Evolutionary conservation across 2,888 invertebrate genomes (phyloP), one percentile per base, ranked within the genome.

Genomic region (Microctonus brassicae): DNA sequence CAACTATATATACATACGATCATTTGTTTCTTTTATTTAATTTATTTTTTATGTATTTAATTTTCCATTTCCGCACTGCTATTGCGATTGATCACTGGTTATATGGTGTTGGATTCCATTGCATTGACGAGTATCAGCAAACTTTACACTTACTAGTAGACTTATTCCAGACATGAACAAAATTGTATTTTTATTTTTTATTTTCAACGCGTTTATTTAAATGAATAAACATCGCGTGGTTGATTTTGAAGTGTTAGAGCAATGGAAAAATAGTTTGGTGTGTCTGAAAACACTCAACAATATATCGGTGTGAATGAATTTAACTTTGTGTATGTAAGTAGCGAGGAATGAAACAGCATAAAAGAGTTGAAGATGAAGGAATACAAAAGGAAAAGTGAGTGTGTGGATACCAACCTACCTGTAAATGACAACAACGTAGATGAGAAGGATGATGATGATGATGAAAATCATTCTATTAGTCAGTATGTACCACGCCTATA

Each of bases 401-500:
- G 26, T 26, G 36, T 62, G 42, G 26, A 62, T 26, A 47, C 17
- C 24, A 29, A 36, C 26, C 17, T 62, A 57, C 57, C 24, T 57
- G 57, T 57, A 26, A 26, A 57, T 57, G 57, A 47, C 47, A 17
- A 47, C 11, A 33, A 60, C 34, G 60, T 22, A 10, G 34, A 29
- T 9, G 58, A 58, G 13, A 33, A 36, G 13, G 39, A 64, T 29
- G 47, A 52, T 52, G 29, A 62, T 36, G 26, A 62, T 7, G 39
- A 24, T 24, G 34, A 64, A 64, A 69, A 65, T n/a, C 70, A 60
- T 70, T 70, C 64, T 70, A 65, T 70, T 70, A 60, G 70, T 65
- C 47, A 70, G 60, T 58, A 22, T 47, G 47, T 58, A 70, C 64
- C 70, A 70, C 70, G 70, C 65, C 70, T 70, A 36, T 29, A 70